These are phyloP conservation scores for Eulemur coronatus DNA, from an alignment of 2,797 vertebrate species.

Conservation along the genomic window DNA sequence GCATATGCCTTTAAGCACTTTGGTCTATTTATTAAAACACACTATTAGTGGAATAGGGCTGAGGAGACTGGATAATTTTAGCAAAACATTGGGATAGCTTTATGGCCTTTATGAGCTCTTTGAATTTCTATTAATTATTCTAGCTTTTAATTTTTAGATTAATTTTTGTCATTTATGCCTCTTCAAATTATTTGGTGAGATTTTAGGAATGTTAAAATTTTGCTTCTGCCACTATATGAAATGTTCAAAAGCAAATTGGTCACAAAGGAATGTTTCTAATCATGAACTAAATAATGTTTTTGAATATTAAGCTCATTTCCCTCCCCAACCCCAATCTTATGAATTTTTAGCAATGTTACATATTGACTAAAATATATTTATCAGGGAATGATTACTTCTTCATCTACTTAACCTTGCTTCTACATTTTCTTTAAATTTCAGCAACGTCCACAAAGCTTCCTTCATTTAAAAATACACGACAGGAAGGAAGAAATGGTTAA, in stretches of 20 bases:
- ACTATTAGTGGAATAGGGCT: background rate
- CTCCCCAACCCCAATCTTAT: background rate
- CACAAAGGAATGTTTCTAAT: slow-evolving; percentile 37
- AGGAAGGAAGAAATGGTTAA: background rate
- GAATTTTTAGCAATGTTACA: slow-evolving; percentile 37
- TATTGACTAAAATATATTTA: slow-evolving; percentile 22
- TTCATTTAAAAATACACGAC: background rate
- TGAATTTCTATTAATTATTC: slow-evolving; percentile 17
- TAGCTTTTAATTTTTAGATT: background rate
- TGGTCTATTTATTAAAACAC: background rate
- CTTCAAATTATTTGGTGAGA: background rate
- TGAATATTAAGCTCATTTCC: background rate
- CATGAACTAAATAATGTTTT: slow-evolving; percentile 27
- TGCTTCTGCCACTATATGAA: background rate
- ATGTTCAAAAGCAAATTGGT: background rate
- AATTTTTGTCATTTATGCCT: slow-evolving; percentile 20
- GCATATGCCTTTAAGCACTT: background rate
- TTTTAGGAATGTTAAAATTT: slow-evolving; percentile 13
- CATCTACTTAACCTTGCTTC: background rate
- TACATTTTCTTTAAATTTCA: background rate
- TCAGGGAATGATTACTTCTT: background rate
- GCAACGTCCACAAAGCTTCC: background rate
- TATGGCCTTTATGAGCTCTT: background rate
- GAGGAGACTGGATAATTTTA: background rate
- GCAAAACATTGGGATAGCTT: background rate